phyloP scores from a whole-genome alignment of 2,888 invertebrate species.

The Drosophila aldrichi region DNA sequence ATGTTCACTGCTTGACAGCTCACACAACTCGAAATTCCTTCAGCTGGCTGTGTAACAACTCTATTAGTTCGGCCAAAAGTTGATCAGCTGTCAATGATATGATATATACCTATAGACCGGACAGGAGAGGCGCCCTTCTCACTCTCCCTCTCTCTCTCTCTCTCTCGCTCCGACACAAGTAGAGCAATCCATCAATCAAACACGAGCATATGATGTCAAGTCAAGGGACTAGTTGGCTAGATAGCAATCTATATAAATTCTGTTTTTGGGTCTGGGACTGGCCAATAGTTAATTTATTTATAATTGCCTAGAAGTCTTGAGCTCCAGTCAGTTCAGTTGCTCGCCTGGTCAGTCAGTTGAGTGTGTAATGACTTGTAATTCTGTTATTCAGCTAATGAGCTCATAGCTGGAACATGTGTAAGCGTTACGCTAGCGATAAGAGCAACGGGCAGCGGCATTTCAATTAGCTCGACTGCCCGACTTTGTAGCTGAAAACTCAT shows the following conservation, averaged over 20 bases:
- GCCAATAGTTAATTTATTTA: slow-evolving; percentile 79
- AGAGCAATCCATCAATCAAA: slow-evolving; percentile 76
- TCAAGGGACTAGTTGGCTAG: slow-evolving; percentile 39
- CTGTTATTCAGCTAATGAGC: slow-evolving; percentile 82
- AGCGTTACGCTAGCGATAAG: slow-evolving; percentile 74
- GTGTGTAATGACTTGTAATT: slow-evolving; percentile 83
- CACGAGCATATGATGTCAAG: slow-evolving; percentile 34
- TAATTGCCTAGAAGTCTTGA: slow-evolving; percentile 56
- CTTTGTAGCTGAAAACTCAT: slow-evolving; percentile 39
- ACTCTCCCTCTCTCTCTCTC: not conserved
- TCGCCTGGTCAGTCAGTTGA: slow-evolving; percentile 32
- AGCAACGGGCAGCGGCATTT: slow-evolving; percentile 58
- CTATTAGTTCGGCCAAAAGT: slow-evolving; percentile 38
- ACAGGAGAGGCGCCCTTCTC: not conserved
- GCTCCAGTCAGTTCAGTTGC: not conserved
- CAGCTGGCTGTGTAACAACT: slow-evolving; percentile 34
- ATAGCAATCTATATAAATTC: slow-evolving; percentile 51
- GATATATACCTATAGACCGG: slow-evolving; percentile 12
- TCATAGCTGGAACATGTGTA: slow-evolving; percentile 53
- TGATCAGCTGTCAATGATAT: slow-evolving; percentile 76
- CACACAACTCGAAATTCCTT: not conserved
- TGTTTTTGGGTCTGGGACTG: slow-evolving; percentile 50
- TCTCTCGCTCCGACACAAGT: not conserved
- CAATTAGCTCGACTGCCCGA: slow-evolving; percentile 55
- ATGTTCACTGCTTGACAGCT: no score